These are phyloP conservation scores for Thunnus maccoyii DNA, from an alignment of 2,113 vertebrate genomes.

Conservation along the genomic window DNA sequence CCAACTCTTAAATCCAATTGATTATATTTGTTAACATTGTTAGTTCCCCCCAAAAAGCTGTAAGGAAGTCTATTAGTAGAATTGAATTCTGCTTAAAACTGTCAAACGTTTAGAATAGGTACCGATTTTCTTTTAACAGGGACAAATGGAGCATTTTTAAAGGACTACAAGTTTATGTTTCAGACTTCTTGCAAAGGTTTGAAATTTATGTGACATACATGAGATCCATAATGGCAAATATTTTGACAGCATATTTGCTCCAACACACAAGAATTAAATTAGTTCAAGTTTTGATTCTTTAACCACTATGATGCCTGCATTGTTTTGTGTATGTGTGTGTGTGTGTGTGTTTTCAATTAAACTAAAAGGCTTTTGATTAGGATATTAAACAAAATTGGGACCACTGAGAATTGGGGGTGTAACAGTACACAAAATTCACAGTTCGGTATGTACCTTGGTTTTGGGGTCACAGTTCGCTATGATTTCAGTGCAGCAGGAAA, in stretches of 20 bases:
- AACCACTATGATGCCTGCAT: slow-evolving; percentile 16
- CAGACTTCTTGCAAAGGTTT: not conserved
- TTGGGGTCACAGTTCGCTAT: too few species aligned
- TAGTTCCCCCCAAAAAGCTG: not conserved
- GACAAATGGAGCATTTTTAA: slow-evolving; percentile 16
- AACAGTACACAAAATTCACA: too few species aligned
- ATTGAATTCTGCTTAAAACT: slow-evolving; percentile 9
- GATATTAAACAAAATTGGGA: slow-evolving; percentile 62
- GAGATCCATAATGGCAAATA: not conserved
- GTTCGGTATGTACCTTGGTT: too few species aligned
- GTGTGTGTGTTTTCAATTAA: slow-evolving; percentile 55
- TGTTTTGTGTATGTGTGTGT: slow-evolving; percentile 1
- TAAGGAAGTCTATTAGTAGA: not conserved
- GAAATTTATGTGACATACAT: too few species aligned
- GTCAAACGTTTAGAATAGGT: not conserved
- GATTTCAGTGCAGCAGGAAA: too few species aligned
- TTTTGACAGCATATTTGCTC: not conserved
- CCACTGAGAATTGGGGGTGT: not conserved
- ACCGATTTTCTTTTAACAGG: not conserved
- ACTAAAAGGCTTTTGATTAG: slow-evolving; percentile 67
- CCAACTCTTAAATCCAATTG: not conserved
- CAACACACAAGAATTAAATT: not conserved
- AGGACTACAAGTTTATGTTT: not conserved
- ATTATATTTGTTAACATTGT: slow-evolving; percentile 14
- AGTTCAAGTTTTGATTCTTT: slow-evolving; percentile 19